Conservation (phyloP, 1,140 invertebrate genomes). For the Lethrus apterus region DNA sequence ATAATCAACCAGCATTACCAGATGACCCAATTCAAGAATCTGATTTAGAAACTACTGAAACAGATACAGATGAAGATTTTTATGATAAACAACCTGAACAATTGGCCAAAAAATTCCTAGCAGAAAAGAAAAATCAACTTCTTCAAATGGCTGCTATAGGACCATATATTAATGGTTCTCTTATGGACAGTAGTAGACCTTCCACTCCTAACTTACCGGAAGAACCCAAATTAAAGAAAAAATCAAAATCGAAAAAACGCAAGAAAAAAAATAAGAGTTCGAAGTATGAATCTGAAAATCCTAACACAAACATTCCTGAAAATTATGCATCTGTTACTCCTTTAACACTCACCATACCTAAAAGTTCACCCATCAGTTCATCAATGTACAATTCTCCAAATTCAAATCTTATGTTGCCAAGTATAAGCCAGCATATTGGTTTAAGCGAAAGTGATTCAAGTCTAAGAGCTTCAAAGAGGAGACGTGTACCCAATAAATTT, state of each 20-base stretch:
- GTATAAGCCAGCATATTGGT: not conserved
- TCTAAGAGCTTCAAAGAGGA: conserved; percentile 61
- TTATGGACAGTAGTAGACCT: conserved; percentile 48
- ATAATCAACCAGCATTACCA: conserved; percentile 39
- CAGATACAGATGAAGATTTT: conserved; percentile 79
- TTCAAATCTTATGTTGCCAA: not conserved
- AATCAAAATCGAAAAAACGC: conserved; percentile 50
- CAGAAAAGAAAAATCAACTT: conserved; percentile 64
- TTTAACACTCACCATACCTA: conserved; percentile 43
- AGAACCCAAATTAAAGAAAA: conserved; percentile 41
- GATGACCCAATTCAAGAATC: conserved; percentile 61
- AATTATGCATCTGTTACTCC: conserved; percentile 29
- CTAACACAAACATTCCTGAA: conserved; percentile 17
- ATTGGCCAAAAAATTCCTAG: conserved; percentile 58
- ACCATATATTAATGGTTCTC: conserved; percentile 34
- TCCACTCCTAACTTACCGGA: conserved; percentile 47
- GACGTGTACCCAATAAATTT: conserved; percentile 72
- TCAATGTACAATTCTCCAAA: conserved; percentile 3
- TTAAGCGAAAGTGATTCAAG: conserved; percentile 22
- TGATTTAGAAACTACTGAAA: conserved; percentile 74
- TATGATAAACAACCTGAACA: conserved; percentile 73
- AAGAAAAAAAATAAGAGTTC: conserved; percentile 44
- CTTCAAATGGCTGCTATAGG: conserved; percentile 50
- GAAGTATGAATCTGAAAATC: conserved; percentile 36
- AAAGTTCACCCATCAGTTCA: conserved; percentile 40